phyloP scores from a whole-genome alignment of 2,888 invertebrate species.

The Chironomus riparius region DNA sequence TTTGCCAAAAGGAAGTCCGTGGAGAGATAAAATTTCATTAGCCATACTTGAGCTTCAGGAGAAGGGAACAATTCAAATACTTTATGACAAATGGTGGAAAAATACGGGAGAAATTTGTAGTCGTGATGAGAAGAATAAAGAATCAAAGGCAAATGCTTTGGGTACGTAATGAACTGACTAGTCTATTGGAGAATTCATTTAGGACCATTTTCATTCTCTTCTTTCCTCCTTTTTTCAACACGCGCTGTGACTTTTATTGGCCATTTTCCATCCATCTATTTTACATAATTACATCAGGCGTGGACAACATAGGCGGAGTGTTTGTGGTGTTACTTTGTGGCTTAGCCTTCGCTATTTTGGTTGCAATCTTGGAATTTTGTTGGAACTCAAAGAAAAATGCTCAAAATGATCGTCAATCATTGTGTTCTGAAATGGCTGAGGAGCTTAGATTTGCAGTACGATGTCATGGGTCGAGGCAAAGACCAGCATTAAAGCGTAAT shows the following conservation, averaged over 20 bases:
- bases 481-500: slow-evolving; percentile 68
- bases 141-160: slow-evolving; percentile 85
- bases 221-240: not conserved
- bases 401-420: slow-evolving; percentile 71
- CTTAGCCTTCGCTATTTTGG: slow-evolving; percentile 78
- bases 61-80: slow-evolving; percentile 82
- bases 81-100: slow-evolving; percentile 99
- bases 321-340: slow-evolving; percentile 94
- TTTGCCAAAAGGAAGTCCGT: slow-evolving; percentile 88
- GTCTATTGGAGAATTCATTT: not conserved
- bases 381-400: slow-evolving; percentile 88
- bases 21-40: slow-evolving; percentile 93
- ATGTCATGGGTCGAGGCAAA: slow-evolving; percentile 72
- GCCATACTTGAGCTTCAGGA: slow-evolving; percentile 93
- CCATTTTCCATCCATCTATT: not conserved
- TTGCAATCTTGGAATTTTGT: slow-evolving; percentile 89
- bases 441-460: slow-evolving; percentile 85
- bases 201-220: not conserved
- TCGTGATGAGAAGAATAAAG: slow-evolving; percentile 77
- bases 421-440: slow-evolving; percentile 91
- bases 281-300: slow-evolving; percentile 26
- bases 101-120: slow-evolving; percentile 87
- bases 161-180: slow-evolving; percentile 49
- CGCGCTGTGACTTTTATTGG: too few relatives aligned
- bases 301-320: slow-evolving; percentile 85